Evolutionary conservation across 2,797 vertebrate species (phyloP).

Genomic region (Sebastes flavidus): DNA sequence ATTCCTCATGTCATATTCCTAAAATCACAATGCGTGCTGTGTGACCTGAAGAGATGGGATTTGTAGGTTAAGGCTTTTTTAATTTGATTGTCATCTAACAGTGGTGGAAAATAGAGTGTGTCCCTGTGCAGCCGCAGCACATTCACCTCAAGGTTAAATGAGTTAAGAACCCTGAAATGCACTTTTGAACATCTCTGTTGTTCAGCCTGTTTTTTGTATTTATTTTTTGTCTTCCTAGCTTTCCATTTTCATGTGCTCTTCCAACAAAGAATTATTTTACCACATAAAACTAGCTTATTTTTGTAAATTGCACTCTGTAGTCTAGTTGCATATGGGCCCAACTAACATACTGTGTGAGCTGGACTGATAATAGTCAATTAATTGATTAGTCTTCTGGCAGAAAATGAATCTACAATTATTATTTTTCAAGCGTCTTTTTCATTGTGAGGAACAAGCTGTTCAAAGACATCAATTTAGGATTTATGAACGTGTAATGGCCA

Average conservation of each 20-base stretch:
- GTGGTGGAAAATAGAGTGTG: not conserved
- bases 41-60: not conserved
- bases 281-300: not conserved
- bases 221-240: not conserved
- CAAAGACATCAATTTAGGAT: not conserved
- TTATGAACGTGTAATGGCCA: not conserved
- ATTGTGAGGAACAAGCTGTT: not conserved
- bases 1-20: not conserved
- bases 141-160: conserved; percentile 35
- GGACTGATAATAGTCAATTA: too few species aligned
- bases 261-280: not conserved
- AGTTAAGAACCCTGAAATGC: conserved; percentile 9
- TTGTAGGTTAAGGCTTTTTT: not conserved
- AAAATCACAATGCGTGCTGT: not conserved
- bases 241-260: not conserved
- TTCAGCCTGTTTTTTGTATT: not conserved
- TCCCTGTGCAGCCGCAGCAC: conserved; percentile 3
- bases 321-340: not conserved
- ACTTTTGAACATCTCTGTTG: not conserved
- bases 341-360: not conserved
- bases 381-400: not conserved
- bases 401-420: not conserved
- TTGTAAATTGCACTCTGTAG: not conserved
- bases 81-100: not conserved
- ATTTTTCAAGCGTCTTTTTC: not conserved